phyloP scores from a whole-genome alignment of 1,140 invertebrate genomes.

The Trichonephila inaurata region DNA sequence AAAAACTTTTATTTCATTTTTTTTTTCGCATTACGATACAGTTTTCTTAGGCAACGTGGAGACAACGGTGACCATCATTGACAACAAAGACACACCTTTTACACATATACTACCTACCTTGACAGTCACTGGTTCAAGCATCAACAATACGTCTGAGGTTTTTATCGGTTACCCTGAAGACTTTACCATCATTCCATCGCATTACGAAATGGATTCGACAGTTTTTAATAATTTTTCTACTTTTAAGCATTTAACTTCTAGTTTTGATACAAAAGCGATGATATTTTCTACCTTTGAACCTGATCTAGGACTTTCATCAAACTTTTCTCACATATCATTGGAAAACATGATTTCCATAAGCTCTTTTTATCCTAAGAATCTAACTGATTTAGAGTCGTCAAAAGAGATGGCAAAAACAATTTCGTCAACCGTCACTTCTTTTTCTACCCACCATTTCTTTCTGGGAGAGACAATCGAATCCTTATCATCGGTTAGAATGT shows the following conservation, averaged over 20 bases:
- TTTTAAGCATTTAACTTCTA: slow-evolving; percentile 23
- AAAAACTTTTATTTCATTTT: neutral
- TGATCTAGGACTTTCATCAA: neutral
- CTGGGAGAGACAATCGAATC: neutral
- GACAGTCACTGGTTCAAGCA: slow-evolving; percentile 23
- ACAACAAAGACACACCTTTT: slow-evolving; percentile 22
- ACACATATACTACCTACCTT: slow-evolving; percentile 25
- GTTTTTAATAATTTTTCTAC: slow-evolving; percentile 19
- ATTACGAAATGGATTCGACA: neutral
- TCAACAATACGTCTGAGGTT: neutral
- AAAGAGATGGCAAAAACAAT: neutral
- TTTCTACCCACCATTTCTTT: neutral
- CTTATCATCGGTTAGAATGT: neutral
- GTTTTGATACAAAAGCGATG: neutral
- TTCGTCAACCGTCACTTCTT: neutral
- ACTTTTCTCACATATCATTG: neutral
- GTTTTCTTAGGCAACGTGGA: slow-evolving; percentile 37
- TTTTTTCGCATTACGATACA: neutral
- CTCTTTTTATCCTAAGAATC: neutral
- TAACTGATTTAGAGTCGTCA: neutral
- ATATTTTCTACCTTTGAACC: neutral
- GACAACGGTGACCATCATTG: slow-evolving; percentile 57
- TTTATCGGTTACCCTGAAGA: neutral
- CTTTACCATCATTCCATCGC: neutral
- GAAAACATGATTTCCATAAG: neutral